phyloP scores from a whole-genome alignment of 2,888 invertebrate species.

The Thalpophila matura region DNA sequence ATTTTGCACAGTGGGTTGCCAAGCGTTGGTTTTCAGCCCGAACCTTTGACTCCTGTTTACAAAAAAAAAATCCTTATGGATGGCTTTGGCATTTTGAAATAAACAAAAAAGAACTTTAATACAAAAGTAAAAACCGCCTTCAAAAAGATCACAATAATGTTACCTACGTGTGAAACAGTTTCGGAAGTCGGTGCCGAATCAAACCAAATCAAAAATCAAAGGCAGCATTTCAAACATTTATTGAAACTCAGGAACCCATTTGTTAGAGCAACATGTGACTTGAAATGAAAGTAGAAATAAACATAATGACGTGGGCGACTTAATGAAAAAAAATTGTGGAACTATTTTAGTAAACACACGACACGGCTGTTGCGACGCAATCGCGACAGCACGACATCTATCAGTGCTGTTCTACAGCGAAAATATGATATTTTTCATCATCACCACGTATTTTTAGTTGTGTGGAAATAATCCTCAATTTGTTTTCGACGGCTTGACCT shows the following conservation, averaged over 20 bases:
- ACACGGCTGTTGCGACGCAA: constrained; percentile 14
- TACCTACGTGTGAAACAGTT: no score
- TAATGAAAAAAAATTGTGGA: constrained; percentile 47
- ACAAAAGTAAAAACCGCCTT: no score
- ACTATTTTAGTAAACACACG: constrained; percentile 53
- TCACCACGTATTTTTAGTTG: constrained; percentile 47
- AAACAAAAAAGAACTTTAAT: no score
- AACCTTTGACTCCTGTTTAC: no score
- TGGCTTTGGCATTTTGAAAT: no score
- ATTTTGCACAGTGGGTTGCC: no score
- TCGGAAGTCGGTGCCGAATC: no score
- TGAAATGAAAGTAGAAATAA: constrained; percentile 50
- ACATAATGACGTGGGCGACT: constrained; percentile 53
- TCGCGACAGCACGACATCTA: constrained; percentile 45
- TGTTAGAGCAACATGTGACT: constrained; percentile 35
- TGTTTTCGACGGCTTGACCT: constrained; percentile 9
- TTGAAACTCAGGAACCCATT: constrained; percentile 17
- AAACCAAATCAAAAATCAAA: no score
- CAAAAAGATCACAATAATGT: no score
- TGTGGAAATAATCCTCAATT: constrained; percentile 30
- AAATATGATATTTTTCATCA: constrained; percentile 55
- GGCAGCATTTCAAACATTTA: neutral
- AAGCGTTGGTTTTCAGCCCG: no score
- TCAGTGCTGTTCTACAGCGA: constrained; percentile 43
- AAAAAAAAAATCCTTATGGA: no score